Evolutionary conservation across 2,113 vertebrate genomes (phyloP).

Genomic region (Erpornis zantholeuca): DNA sequence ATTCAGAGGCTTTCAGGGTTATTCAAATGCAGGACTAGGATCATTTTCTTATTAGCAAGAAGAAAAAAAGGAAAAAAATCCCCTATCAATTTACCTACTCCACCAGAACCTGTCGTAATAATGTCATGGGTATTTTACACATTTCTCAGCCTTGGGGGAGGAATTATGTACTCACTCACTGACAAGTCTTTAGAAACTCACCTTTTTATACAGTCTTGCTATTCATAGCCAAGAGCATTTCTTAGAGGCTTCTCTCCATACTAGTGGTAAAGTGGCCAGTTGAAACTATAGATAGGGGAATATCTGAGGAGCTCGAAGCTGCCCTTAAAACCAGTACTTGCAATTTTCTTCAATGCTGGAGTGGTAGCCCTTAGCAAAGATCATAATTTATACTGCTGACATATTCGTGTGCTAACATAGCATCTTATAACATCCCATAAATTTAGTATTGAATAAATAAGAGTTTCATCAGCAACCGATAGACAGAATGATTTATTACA

Average conservation of each 20-base stretch:
- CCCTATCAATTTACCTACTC: neutral
- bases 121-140: neutral
- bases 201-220: neutral
- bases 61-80: neutral
- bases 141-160: neutral
- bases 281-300: neutral
- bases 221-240: neutral
- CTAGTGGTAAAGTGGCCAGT: neutral
- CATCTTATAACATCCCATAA: neutral
- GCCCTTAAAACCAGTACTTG: neutral
- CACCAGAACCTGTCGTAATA: rapidly evolving
- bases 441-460: neutral
- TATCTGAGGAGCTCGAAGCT: neutral
- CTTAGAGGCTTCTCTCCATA: neutral
- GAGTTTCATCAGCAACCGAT: neutral
- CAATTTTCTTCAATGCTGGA: neutral
- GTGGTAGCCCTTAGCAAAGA: neutral
- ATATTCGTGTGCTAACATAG: neutral
- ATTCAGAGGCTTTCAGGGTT: neutral
- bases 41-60: neutral
- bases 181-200: neutral
- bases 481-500: neutral
- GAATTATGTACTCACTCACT: neutral
- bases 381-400: neutral
- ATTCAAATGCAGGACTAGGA: neutral